Evolutionary conservation across 2,113 vertebrate genomes (phyloP).

Genomic region (Aythya baeri): DNA sequence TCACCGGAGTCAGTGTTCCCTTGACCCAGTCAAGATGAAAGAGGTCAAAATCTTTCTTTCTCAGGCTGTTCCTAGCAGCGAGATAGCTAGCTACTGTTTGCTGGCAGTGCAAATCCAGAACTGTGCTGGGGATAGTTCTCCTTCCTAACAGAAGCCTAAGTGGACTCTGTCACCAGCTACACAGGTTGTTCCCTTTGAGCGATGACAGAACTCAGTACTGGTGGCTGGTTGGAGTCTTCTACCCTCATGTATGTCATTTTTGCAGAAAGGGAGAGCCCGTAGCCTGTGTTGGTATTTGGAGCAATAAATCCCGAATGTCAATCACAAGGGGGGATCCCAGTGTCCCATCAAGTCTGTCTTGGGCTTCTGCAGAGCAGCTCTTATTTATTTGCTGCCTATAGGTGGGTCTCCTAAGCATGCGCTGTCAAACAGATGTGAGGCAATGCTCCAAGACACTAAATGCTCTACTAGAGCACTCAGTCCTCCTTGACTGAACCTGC

Average conservation of each 20-base stretch:
- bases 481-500: not conserved
- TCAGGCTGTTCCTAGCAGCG: not conserved
- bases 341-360: not conserved
- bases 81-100: not conserved
- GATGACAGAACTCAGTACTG: not conserved
- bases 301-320: not conserved
- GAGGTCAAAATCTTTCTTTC: conserved; percentile 1
- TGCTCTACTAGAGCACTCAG: not conserved
- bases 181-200: not conserved
- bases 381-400: not conserved
- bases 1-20: not conserved
- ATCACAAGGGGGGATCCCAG: not conserved
- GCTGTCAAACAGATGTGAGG: not conserved
- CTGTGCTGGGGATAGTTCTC: not conserved
- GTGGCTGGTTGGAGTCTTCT: not conserved
- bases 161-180: not conserved
- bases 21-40: conserved; percentile 22
- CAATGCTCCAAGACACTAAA: not conserved
- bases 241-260: not conserved
- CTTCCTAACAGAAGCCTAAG: not conserved
- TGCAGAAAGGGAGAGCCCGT: not conserved
- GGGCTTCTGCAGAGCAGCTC: not conserved
- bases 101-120: not conserved
- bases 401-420: not conserved
- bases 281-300: not conserved